Conservation (phyloP, 2,797 vertebrate species). For the Micrastur ruficollis region DNA sequence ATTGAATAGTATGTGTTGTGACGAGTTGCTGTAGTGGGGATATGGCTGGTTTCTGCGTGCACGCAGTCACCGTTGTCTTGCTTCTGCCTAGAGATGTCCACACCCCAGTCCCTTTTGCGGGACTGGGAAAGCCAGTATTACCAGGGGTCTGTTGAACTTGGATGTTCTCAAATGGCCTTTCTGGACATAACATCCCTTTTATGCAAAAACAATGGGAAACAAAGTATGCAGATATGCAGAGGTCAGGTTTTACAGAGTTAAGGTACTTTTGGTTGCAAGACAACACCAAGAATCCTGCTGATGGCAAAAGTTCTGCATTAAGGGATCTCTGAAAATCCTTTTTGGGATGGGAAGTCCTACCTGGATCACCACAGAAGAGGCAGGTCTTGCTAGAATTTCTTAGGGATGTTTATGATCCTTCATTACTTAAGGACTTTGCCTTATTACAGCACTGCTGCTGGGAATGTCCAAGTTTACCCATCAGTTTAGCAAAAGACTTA, state of each 20-base stretch:
- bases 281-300: background rate
- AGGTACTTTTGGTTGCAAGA: background rate
- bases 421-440: background rate
- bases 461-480: background rate
- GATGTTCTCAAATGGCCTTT: background rate
- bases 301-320: background rate
- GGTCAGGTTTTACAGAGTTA: background rate
- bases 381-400: background rate
- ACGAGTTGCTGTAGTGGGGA: background rate
- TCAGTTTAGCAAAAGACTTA: background rate
- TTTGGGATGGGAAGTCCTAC: background rate
- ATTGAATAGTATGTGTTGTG: accelerated
- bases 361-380: background rate
- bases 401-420: background rate
- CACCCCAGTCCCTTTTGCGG: background rate
- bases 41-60: background rate
- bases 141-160: background rate
- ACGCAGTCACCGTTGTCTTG: background rate
- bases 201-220: background rate
- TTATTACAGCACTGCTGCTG: background rate
- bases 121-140: background rate
- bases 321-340: background rate
- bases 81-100: background rate
- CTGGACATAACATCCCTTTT: background rate
- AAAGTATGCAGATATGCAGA: background rate